phyloP scores from a whole-genome alignment of 2,113 vertebrate genomes.

The Galbula dea region DNA sequence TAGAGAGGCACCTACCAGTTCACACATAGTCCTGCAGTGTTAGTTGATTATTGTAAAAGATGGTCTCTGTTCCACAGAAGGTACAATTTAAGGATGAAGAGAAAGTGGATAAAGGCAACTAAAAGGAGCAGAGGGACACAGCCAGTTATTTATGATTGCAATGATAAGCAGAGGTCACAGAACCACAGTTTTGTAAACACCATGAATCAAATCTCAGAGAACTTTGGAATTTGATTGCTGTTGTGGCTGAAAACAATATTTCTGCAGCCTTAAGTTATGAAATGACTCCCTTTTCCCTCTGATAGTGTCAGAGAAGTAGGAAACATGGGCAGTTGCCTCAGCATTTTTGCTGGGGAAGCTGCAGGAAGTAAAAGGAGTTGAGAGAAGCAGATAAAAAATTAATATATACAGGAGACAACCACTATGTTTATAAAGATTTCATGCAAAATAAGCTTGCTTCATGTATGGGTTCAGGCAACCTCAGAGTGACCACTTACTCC shows the following conservation, averaged over 20 bases:
- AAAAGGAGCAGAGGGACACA: neutral
- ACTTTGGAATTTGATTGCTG: constrained; percentile 17
- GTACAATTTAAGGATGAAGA: neutral
- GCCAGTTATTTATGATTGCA: neutral
- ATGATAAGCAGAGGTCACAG: constrained; percentile 13
- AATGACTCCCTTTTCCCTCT: neutral
- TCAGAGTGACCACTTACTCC: neutral
- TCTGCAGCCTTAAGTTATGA: neutral
- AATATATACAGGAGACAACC: neutral
- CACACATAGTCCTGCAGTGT: neutral
- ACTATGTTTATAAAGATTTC: neutral
- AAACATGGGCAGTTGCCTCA: neutral
- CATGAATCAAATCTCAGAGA: constrained; percentile 14
- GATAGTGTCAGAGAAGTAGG: neutral
- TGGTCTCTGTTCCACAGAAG: neutral
- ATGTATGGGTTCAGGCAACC: neutral
- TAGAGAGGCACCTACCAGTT: neutral
- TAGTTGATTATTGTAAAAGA: neutral
- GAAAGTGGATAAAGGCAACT: neutral
- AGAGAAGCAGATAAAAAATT: neutral
- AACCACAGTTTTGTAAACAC: constrained; percentile 22
- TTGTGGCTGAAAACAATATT: constrained; percentile 10
- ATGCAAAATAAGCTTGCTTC: neutral
- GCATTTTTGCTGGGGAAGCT: neutral
- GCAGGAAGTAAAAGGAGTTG: neutral